Evolutionary conservation across 2,888 invertebrate species (phyloP), one percentile per base, ranked within the genome.

Genomic region (Cheilosia vernalis): DNA sequence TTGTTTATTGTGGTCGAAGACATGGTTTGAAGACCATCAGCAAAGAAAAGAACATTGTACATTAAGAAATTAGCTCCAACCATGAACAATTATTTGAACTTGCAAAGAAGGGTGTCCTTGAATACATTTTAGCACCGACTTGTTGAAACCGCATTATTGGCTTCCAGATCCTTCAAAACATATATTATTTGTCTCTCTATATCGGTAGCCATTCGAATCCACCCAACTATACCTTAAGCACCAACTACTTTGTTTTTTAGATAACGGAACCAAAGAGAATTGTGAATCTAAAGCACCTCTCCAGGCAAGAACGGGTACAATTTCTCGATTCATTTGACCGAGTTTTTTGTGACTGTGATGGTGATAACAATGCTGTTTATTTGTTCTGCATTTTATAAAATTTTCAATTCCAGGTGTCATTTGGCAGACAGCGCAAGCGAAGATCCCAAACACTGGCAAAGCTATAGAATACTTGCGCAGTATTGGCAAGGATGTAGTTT

Each of bases 301-400:
- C 79, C 13, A 67, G 81, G 5, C 84, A 87, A 15, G 90, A 92
- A 78, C 89, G 91, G 21, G 85, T 87, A 64, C 64, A 87, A 13
- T 93, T 93, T 86, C 73, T 94, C 1, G 88, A 93, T 77, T 93
- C 93, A 1, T 93, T 94, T 79, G 94, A 94, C 88, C 92, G 92
- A 53, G 92, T 94, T 56, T 91, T 94, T 81, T 93, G 93, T 84
- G 94, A 94, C 89, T 94, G 94, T 88, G 94, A 94, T 90, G 94
- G 94, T 93, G 90, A 89, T 7, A 24, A 60, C 9, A 13, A 51
- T 1, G 60, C 1, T 2, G 49, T 30, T 13, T 0, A 61, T 2
- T 2, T 17, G n/a, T 13, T 19, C 6, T 47, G 13, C 47, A 24
- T 7, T 19, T 47, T 15, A 17, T 44, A 13, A 17, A 44, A 56